Evolutionary conservation across 2,113 vertebrate species (phyloP).

Genomic region (Corvus hawaiiensis): DNA sequence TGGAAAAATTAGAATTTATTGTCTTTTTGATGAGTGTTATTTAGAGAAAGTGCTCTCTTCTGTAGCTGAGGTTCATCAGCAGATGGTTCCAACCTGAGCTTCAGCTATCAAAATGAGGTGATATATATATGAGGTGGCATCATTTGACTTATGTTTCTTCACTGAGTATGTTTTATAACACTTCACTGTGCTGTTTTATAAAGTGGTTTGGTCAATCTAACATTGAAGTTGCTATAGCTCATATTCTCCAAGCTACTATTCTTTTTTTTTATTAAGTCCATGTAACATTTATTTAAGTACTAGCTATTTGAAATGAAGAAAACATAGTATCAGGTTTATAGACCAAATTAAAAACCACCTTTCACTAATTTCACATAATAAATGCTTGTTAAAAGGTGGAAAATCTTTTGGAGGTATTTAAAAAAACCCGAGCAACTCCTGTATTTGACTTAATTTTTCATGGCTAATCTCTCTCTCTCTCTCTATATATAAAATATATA

Average conservation of each 20-base stretch:
- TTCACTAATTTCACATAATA: neutral
- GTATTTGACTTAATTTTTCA: neutral
- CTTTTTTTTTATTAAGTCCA: neutral
- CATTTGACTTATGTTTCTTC: neutral
- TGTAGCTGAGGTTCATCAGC: neutral
- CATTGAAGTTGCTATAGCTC: neutral
- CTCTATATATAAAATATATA: too few species aligned
- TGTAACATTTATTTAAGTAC: neutral
- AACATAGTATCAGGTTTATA: neutral
- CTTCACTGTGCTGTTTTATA: neutral
- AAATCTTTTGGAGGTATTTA: neutral
- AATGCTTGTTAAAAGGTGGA: neutral
- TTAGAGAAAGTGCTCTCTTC: neutral
- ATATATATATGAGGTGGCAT: neutral
- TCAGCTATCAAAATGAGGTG: neutral
- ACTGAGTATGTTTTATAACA: neutral
- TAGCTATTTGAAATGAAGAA: neutral
- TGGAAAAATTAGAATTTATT: neutral
- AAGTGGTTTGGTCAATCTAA: neutral
- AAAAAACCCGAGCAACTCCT: fast-evolving
- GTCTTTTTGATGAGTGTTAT: neutral
- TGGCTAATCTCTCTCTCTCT: neutral
- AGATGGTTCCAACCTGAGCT: neutral
- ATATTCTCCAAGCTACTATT: neutral
- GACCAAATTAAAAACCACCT: neutral